Evolutionary conservation across 2,113 vertebrate genomes (phyloP).

Genomic region (Paracanthobrama guichenoti): DNA sequence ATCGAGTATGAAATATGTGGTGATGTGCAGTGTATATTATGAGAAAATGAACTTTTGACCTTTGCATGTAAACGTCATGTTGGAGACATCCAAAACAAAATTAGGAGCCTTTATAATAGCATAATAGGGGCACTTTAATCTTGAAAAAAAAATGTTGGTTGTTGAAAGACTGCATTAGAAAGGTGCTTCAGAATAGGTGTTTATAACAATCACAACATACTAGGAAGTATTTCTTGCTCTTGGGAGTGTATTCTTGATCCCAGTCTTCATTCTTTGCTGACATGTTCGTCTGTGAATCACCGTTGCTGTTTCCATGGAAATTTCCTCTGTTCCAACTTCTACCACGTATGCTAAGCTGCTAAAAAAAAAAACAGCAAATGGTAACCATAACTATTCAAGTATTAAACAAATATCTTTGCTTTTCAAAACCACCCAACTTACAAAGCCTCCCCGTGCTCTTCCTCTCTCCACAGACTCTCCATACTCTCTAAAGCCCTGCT

Average conservation of each 20-base stretch:
- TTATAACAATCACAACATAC: slow-evolving; percentile 71
- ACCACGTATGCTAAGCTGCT: slow-evolving; percentile 89
- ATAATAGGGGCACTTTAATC: too few species aligned
- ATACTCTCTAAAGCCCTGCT: slow-evolving; percentile 80
- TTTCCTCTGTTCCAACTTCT: slow-evolving; percentile 89
- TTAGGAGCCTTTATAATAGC: too few species aligned
- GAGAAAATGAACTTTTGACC: too few species aligned
- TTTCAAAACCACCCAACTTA: slow-evolving; percentile 73
- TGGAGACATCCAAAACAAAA: too few species aligned
- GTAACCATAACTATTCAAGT: background rate
- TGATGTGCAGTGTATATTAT: too few species aligned
- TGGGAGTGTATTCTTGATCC: slow-evolving; percentile 91
- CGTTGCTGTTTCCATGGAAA: slow-evolving; percentile 80
- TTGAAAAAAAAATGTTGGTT: too few species aligned
- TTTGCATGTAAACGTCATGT: too few species aligned
- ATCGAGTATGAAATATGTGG: too few species aligned
- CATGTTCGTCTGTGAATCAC: slow-evolving; percentile 66
- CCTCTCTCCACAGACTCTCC: slow-evolving; percentile 77
- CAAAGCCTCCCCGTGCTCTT: slow-evolving; percentile 83
- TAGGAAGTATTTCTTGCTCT: slow-evolving; percentile 95
- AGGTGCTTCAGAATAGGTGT: background rate
- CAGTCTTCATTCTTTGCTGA: slow-evolving; percentile 84
- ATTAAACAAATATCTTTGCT: background rate
- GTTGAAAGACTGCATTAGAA: background rate
- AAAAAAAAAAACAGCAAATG: slow-evolving; percentile 51